Evolutionary conservation across 2,888 invertebrate species (phyloP).

Genomic region (Xestia c-nigrum): DNA sequence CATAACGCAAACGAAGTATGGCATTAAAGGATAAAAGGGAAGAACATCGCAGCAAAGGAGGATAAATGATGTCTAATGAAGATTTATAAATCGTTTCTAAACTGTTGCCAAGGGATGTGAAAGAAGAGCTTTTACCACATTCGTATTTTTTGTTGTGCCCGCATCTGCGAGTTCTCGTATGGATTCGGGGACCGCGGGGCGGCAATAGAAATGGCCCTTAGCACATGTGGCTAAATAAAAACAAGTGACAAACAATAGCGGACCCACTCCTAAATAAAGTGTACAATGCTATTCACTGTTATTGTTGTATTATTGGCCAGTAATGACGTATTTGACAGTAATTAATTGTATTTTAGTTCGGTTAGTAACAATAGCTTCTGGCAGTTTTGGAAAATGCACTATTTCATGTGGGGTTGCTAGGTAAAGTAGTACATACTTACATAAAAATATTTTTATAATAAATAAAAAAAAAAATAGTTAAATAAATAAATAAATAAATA

Average conservation of each 20-base stretch:
- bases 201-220: conserved; percentile 74
- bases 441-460: background rate
- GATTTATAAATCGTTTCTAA: conserved; percentile 62
- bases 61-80: conserved; percentile 54
- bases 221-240: conserved; percentile 82
- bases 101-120: conserved; percentile 45
- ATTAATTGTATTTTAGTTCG: conserved; percentile 59
- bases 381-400: background rate
- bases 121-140: conserved; percentile 54
- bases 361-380: conserved; percentile 33
- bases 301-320: conserved; percentile 58
- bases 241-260: conserved; percentile 75
- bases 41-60: conserved; percentile 32
- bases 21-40: background rate
- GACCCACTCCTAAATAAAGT: conserved; percentile 56
- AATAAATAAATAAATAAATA: no score
- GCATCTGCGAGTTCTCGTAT: conserved; percentile 80
- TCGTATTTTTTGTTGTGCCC: conserved; percentile 74
- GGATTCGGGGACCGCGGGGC: conserved; percentile 71
- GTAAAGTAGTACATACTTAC: background rate
- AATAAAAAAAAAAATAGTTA: background rate
- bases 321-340: conserved; percentile 62
- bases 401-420: background rate
- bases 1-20: conserved; percentile 19
- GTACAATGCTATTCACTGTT: conserved; percentile 58